Evolutionary conservation across 2,888 invertebrate species (phyloP), one percentile per base, ranked within the genome.

Genomic region (Diarsia dahlii): DNA sequence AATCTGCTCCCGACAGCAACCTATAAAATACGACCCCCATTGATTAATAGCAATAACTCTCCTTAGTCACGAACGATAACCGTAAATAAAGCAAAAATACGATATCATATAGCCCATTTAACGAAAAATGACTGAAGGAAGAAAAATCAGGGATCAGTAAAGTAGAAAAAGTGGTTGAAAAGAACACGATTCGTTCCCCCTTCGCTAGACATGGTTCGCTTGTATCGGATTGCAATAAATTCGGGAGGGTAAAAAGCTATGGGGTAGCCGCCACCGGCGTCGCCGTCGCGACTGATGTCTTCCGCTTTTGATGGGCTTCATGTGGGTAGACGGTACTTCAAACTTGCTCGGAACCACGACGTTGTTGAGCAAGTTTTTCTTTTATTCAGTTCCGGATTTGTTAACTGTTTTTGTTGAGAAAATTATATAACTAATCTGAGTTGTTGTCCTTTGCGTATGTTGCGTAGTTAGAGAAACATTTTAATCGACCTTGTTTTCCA

Each of bases 161-260:
- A 67, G 64, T 70, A 79, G 45, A 86, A 80, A 83, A 81, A 71
- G 60, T 71, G 73, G 75, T 78, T 72, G 76, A 67, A 81, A 84
- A 78, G 69, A 76, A 74, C 34, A 80, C 48, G 72, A 79, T 68
- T 68, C 23, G 45, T 48, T 76, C 70, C 83, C 87, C 87, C 83
- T 63, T 66, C 48, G 74, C 56, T 78, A 84, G 85, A 82, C 87
- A 76, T 75, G 78, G 67, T 71, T 80, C 56, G 71, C 78, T 83
- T 86, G 91, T 95, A 95, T 95, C 93, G 95, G 91, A 95, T 96
- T 95, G 94, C 95, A 90, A 95, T 95, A 94, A 95, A 95, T 95
- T 95, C 89, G 90, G 91, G 84, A 84, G 90, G 89, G 88, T 86
- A 78, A 88, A 82, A 84, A 82, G 88, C 84, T 84, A 46, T 58